Evolutionary conservation across 2,113 vertebrate genomes (phyloP), one percentile per base, ranked within the genome.

Genomic region (Elaphurus davidianus): DNA sequence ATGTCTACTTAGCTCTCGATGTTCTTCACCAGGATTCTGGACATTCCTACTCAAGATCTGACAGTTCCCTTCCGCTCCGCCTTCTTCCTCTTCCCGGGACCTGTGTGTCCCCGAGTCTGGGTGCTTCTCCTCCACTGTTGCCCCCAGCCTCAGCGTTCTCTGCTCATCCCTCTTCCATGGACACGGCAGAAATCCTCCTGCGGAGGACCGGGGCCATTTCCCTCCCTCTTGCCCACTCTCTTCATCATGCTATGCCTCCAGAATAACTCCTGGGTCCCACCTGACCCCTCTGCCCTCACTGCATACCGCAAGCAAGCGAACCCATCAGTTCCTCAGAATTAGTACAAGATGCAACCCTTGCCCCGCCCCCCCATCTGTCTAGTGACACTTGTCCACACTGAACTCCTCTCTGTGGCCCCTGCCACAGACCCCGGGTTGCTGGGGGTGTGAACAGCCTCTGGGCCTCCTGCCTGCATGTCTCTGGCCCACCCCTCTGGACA

Each of bases 361-460:
- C 7, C 25, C 11, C 10, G 40, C 40, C 40, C 40, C 40, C 23
- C 6, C 30, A 0, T 71, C 7, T 21, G 13, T 27, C 5, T 64
- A n/a, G 40, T 52, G 43, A 60, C n/a, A 6, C 0, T 15, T 9
- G 27, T 11, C 55, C 27, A 8, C 30, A 16, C 0, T 0, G 30
- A 27, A 2, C 2, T 5, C 15, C 7, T 36, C 40, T 74, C n/a
- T 21, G n/a, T 43, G 55, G 3, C n/a, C 54, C 13, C 11, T 0
- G 0, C 33, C 14, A 13, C 54, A 78, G 64, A 14, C 45, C 8
- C 33, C 1, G 2, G 12, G 6, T 0, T 1, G 25, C 57, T 54
- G 28, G 47, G 55, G 40, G 6, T 2, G 0, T 28, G n/a, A 7
- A 6, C 1, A 1, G 15, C 15, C 59, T 33, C 6, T 0, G 0